A percentile compares a stretch with the other conserved stretches of the same genome.
Conservation (phyloP, 1,140 invertebrate genomes). For the Heliconius hewitsoni region DNA sequence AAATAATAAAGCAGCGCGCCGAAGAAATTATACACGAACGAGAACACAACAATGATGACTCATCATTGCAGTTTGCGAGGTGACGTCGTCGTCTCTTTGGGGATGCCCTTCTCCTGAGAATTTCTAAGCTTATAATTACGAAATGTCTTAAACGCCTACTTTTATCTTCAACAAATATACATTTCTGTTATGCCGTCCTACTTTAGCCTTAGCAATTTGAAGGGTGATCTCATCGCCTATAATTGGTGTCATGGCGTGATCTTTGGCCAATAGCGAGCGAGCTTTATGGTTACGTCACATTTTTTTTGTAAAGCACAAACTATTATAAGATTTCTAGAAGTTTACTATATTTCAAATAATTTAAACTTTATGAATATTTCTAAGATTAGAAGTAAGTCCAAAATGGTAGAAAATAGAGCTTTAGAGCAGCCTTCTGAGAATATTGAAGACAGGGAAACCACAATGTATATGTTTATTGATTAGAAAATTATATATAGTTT, state of each 20-base stretch:
- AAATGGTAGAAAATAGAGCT: too few species aligned
- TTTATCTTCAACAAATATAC: conserved; percentile 52
- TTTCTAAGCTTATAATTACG: conserved; percentile 50
- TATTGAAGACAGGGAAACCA: too few species aligned
- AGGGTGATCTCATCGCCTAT: conserved; percentile 72
- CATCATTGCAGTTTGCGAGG: conserved; percentile 66
- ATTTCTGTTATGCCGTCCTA: conserved; percentile 52
- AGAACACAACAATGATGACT: conserved; percentile 78
- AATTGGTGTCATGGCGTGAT: conserved; percentile 66
- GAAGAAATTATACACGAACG: conserved; percentile 63
- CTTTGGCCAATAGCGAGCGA: conserved; percentile 58
- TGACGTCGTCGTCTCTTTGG: conserved; percentile 74
- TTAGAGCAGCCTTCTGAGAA: too few species aligned
- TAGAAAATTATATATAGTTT: background rate
- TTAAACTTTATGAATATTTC: background rate
- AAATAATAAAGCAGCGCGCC: conserved; percentile 59
- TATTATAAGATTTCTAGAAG: conserved; percentile 3
- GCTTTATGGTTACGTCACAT: conserved; percentile 54
- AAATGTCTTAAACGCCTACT: conserved; percentile 68
- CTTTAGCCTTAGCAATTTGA: conserved; percentile 56
- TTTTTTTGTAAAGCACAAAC: conserved; percentile 19
- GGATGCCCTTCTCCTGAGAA: conserved; percentile 77
- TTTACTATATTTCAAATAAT: background rate
- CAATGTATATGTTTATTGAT: too few species aligned
- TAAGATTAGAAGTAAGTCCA: background rate